Evolutionary conservation across 2,888 invertebrate species (phyloP).

Genomic region (Alloscopus bannaensis): DNA sequence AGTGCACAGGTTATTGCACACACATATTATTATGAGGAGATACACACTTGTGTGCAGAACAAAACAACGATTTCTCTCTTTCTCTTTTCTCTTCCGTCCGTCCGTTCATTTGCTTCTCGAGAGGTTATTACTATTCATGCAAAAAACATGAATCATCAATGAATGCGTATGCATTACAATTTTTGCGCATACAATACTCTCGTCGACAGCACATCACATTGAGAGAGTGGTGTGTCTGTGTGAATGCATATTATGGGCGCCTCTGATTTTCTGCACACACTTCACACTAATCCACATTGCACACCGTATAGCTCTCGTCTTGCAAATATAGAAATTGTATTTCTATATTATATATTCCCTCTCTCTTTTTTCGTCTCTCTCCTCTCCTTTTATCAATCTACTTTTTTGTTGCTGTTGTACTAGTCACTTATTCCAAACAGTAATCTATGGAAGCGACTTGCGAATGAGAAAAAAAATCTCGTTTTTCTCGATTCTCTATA

Average conservation of each 20-base stretch:
- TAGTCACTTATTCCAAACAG: too few relatives aligned
- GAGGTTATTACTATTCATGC: slow-evolving; percentile 53
- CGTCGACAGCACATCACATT: too few relatives aligned
- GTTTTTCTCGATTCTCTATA: too few relatives aligned
- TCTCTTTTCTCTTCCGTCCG: slow-evolving; percentile 62
- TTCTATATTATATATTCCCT: too few relatives aligned
- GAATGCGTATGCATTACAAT: slow-evolving; percentile 26
- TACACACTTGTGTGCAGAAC: too few relatives aligned
- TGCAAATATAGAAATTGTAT: too few relatives aligned
- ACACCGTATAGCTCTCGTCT: too few relatives aligned
- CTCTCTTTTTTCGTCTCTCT: background rate
- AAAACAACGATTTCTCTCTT: slow-evolving; percentile 62
- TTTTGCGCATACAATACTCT: too few relatives aligned
- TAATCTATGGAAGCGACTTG: slow-evolving; percentile 3
- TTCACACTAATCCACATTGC: slow-evolving; percentile 22
- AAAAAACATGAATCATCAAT: slow-evolving; percentile 14
- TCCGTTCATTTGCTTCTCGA: slow-evolving; percentile 39
- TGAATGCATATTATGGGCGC: background rate
- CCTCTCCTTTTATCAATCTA: slow-evolving; percentile 42
- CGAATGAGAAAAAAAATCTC: too few relatives aligned
- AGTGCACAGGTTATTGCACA: background rate
- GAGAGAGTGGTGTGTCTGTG: background rate
- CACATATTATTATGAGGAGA: background rate
- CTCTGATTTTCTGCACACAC: background rate
- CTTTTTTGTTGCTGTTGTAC: slow-evolving; percentile 15